Conservation (phyloP, 2,113 vertebrate genomes). For the Nesogale talazaci region DNA sequence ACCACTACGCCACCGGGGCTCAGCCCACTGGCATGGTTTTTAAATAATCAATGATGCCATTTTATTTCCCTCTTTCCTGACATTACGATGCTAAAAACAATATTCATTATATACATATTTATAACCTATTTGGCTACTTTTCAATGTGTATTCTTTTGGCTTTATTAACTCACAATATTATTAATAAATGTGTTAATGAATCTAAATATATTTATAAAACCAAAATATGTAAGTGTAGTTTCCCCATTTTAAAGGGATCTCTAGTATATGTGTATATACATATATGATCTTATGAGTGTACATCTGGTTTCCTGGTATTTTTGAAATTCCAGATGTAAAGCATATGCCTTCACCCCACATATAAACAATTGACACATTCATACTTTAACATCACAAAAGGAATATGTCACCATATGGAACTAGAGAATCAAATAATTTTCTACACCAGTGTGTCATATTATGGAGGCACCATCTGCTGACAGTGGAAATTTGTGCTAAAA, state of each 20-base stretch:
- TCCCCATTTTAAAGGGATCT: conserved; percentile 46
- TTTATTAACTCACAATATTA: conserved; percentile 46
- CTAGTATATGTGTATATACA: conserved; percentile 15
- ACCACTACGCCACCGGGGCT: too few relatives aligned
- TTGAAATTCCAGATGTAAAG: conserved; percentile 55
- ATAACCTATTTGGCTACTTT: neutral
- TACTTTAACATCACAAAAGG: conserved; percentile 48
- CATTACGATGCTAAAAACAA: neutral
- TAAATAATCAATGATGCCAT: neutral
- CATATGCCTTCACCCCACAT: conserved; percentile 11
- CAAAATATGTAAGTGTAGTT: conserved; percentile 31
- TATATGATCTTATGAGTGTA: neutral
- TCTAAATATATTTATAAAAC: too few relatives aligned
- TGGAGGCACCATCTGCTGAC: neutral
- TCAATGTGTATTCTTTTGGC: neutral
- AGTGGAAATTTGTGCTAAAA: neutral
- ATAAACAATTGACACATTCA: conserved; percentile 1
- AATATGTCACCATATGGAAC: conserved; percentile 37
- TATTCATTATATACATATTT: neutral
- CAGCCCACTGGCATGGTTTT: too few relatives aligned
- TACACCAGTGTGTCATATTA: neutral
- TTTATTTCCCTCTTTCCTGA: neutral
- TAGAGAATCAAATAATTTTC: neutral
- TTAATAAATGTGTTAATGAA: too few relatives aligned
- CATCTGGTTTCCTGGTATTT: conserved; percentile 61